Evolutionary conservation across 2,797 vertebrate species (phyloP), one percentile per base, ranked within the genome.

Genomic region (Alauda arvensis): DNA sequence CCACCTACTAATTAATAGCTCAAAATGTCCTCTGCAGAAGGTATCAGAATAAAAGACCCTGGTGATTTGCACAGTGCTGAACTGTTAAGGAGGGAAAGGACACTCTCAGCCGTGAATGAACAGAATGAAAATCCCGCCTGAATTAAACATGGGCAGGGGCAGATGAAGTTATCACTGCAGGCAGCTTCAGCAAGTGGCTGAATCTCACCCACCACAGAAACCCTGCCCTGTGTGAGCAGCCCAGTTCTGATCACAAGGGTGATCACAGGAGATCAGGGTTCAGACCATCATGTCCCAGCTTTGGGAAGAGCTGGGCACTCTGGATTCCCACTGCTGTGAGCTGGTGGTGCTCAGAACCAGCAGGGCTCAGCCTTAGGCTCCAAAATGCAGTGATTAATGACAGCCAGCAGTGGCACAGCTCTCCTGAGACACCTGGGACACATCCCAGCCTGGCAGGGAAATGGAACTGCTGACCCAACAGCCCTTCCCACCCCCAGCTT

Each of bases 381-480:
- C 12, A 15, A 72, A 77, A 72, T 4, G 16, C 13, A 6, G 18
- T 6, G 76, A 76, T 55, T 25, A 76, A 70, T 8, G 63, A 9
- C 76, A 77, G 3, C 21, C 69, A 71, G 6, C 66, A 1, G 49
- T 37, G 72, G 83, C 34, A 71, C 33, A 66, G 69, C 45, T 7
- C 37, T 62, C 5, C 29, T 85, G 66, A 18, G 71, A 76, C 72
- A 91, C 76, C 89, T 83, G 84, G 0, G 1, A 4, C 33, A 40
- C 29, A 26, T 65, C 89, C 89, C 92, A 85, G 39, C 83, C 88
- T 71, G 76, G 85, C 77, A 88, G 82, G 72, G 63, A 67, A 87
- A 57, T 10, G 60, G 86, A 76, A 29, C 39, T 56, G 53, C 67
- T 94, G 93, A 76, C 75, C 86, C 60, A 21, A 83, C 3, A 66